phyloP scores from a whole-genome alignment of 1,140 invertebrate species.

The Leptinotarsa undecemlineata region DNA sequence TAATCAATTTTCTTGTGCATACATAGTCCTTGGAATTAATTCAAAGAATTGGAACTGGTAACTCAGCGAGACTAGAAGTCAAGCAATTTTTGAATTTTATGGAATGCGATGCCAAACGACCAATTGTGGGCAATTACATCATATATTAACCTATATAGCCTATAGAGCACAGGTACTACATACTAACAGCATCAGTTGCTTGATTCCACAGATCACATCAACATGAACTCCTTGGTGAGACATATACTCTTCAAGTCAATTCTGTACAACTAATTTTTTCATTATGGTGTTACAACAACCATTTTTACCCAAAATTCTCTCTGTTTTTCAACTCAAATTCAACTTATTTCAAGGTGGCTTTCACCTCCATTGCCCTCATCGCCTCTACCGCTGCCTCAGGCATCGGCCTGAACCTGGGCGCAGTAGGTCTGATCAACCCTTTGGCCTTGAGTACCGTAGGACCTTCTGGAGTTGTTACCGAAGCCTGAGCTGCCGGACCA shows the following conservation, averaged over 20 bases:
- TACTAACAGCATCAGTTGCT: neutral
- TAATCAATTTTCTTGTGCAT: neutral
- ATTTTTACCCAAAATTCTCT: neutral
- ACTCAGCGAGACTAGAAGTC: neutral
- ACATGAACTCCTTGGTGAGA: neutral
- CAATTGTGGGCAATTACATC: neutral
- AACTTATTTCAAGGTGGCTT: neutral
- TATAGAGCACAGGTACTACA: no score
- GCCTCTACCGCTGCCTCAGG: neutral
- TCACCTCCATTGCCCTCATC: neutral
- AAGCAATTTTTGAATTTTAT: neutral
- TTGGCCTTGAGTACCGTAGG: neutral
- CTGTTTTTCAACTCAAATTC: neutral
- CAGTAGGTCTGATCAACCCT: neutral
- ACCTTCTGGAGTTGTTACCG: neutral
- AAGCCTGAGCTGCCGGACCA: slow-evolving; percentile 13
- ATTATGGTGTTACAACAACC: neutral
- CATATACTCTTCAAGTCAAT: neutral
- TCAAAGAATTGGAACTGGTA: neutral
- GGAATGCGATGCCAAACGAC: neutral
- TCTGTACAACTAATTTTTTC: neutral
- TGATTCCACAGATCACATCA: neutral
- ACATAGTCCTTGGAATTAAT: no score
- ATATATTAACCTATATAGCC: neutral
- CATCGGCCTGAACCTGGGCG: neutral